Conservation (phyloP, 2,113 vertebrate species). For the Amphilophus citrinellus region DNA sequence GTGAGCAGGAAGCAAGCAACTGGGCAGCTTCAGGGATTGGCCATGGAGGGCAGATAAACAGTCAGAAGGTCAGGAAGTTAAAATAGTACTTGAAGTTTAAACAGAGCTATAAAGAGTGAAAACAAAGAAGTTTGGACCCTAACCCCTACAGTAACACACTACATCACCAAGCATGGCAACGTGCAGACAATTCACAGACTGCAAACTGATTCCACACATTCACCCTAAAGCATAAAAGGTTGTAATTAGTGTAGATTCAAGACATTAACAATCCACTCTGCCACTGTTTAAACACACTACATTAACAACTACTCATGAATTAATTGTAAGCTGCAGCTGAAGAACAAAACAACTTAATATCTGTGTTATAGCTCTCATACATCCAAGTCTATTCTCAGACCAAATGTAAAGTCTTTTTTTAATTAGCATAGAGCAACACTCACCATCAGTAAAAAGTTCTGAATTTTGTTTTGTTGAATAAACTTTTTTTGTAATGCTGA, state of each 20-base stretch:
- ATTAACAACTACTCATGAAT: neutral
- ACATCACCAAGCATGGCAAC: neutral
- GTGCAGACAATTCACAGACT: neutral
- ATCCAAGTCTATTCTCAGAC: neutral
- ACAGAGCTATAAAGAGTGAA: neutral
- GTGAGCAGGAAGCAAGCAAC: conserved; percentile 14
- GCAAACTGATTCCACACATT: neutral
- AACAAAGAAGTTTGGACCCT: neutral
- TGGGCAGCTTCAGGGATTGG: conserved; percentile 20
- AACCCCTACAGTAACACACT: too few species aligned
- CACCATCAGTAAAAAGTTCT: neutral
- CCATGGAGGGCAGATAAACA: neutral
- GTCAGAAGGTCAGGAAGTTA: conserved; percentile 16
- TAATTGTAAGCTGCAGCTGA: neutral
- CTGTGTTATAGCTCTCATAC: neutral
- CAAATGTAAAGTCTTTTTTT: neutral
- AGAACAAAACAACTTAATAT: neutral
- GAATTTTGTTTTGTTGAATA: too few species aligned
- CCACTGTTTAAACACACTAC: neutral
- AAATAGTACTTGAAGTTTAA: conserved; percentile 15
- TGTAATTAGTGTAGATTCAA: neutral
- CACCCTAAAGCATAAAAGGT: neutral
- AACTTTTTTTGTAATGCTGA: too few species aligned
- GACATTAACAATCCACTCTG: neutral
- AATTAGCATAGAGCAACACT: neutral